These are phyloP conservation scores for Loris lydekkerianus DNA, from an alignment of 2,797 vertebrate species.

Conservation along the genomic window DNA sequence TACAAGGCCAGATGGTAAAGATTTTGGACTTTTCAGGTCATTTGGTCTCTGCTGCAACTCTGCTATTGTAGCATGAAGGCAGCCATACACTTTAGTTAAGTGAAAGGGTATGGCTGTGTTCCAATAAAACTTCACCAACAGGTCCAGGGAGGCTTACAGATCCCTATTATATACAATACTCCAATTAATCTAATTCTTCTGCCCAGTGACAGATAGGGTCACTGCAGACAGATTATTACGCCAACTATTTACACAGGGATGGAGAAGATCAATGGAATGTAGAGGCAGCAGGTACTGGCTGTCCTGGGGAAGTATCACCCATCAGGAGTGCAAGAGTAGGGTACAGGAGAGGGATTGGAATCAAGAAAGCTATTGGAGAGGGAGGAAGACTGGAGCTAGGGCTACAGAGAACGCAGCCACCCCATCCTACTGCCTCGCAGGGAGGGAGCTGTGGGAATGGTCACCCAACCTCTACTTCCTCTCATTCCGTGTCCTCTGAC, in stretches of 20 bases:
- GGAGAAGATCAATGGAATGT: background rate
- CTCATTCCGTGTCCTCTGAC: background rate
- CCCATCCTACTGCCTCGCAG: background rate
- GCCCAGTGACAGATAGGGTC: background rate
- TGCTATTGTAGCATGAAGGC: background rate
- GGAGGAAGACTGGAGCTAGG: background rate
- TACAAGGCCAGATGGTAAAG: background rate
- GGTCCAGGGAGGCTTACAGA: background rate
- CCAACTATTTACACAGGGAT: background rate
- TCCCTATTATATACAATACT: background rate
- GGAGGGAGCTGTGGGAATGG: background rate
- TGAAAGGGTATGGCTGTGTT: background rate
- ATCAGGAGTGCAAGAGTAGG: background rate
- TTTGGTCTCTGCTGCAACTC: background rate
- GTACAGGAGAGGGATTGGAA: background rate
- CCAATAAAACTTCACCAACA: background rate
- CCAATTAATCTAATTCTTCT: background rate
- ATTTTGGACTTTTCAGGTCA: background rate
- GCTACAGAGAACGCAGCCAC: background rate
- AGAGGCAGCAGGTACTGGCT: background rate
- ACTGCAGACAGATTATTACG: background rate
- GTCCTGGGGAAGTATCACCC: background rate
- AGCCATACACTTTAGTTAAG: background rate
- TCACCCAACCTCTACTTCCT: background rate
- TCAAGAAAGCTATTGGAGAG: background rate